These are phyloP conservation scores for Pseudochirops corinnae DNA, from an alignment of 2,797 vertebrate species.

Conservation along the genomic window DNA sequence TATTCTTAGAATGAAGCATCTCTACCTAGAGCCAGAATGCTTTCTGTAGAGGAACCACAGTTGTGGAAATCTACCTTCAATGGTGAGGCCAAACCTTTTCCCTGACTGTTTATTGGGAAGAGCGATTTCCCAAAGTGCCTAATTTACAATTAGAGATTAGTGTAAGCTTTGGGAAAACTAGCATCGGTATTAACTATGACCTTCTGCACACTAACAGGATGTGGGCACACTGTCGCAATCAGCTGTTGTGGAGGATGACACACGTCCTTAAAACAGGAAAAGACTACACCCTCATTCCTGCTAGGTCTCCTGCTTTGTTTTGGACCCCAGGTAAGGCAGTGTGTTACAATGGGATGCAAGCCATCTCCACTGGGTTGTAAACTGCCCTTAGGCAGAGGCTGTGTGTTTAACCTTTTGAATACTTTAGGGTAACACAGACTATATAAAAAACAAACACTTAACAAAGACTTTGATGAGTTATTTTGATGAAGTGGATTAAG, in stretches of 20 bases:
- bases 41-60: constrained; percentile 9
- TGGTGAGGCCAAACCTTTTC: background rate
- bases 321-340: background rate
- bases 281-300: constrained; percentile 51
- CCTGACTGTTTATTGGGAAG: background rate
- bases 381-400: background rate
- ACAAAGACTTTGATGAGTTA: background rate
- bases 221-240: constrained; percentile 57
- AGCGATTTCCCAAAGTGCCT: constrained; percentile 16
- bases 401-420: background rate
- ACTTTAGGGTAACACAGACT: background rate
- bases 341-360: background rate
- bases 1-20: background rate
- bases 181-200: constrained; percentile 67
- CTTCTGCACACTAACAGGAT: constrained; percentile 73
- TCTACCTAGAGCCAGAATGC: background rate
- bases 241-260: constrained; percentile 40
- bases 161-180: constrained; percentile 72
- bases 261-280: constrained; percentile 7
- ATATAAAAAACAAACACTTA: background rate
- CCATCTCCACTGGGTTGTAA: background rate
- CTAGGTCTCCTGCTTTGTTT: background rate
- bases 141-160: constrained; percentile 55
- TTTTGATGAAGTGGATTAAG: background rate
- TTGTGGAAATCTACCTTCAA: constrained; percentile 19